These are phyloP conservation scores for Cyclargus thomasi DNA, from an alignment of 1,140 invertebrate species.

Conservation along the genomic window DNA sequence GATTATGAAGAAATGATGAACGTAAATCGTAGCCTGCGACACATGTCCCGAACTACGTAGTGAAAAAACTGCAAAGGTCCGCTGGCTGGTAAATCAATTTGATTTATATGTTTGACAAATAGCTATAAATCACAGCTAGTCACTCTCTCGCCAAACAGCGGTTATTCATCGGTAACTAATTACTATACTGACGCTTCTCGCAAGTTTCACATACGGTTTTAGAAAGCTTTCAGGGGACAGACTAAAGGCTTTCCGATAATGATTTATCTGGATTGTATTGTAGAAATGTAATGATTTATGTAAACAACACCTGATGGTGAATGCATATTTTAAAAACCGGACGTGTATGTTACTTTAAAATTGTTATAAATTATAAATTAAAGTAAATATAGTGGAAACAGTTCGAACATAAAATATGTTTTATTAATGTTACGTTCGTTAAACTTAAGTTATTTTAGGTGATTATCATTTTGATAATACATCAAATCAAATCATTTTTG, in stretches of 20 bases:
- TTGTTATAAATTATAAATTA: no score
- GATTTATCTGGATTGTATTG: not conserved
- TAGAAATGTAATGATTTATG: no score
- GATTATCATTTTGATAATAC: no score
- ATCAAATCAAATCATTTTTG: no score
- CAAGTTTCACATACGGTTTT: not conserved
- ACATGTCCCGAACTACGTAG: slow-evolving; percentile 7
- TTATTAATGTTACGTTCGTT: no score
- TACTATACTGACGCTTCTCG: not conserved
- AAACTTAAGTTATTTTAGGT: no score
- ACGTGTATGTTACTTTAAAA: no score
- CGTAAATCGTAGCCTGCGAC: slow-evolving; percentile 8
- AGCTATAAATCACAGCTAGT: slow-evolving; percentile 54
- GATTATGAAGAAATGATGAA: not conserved
- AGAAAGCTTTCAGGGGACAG: not conserved
- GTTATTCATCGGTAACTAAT: slow-evolving; percentile 2
- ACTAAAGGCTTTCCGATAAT: not conserved
- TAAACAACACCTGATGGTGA: no score
- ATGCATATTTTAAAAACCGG: no score
- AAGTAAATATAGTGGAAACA: no score
- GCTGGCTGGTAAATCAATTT: slow-evolving; percentile 41
- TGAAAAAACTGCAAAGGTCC: slow-evolving; percentile 8
- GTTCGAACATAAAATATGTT: no score
- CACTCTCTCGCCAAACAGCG: slow-evolving; percentile 28
- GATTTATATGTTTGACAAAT: slow-evolving; percentile 56